phyloP scores from a whole-genome alignment of 2,113 vertebrate genomes.

The Leptodactylus fuscus region DNA sequence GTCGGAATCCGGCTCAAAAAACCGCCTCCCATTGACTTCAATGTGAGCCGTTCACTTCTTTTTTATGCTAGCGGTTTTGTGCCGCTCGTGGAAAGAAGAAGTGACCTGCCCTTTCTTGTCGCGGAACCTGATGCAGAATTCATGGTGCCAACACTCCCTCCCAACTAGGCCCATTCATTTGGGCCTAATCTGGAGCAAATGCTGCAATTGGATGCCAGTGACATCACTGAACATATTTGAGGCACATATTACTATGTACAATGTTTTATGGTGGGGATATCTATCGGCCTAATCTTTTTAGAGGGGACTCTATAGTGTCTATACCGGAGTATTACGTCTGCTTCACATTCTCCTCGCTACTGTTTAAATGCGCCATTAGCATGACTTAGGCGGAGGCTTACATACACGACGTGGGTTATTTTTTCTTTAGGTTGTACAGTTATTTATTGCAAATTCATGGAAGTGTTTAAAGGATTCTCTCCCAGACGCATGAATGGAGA shows the following conservation, averaged over 20 bases:
- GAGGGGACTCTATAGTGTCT: not conserved
- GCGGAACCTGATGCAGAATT: too few relatives aligned
- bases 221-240: not conserved
- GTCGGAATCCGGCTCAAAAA: too few relatives aligned
- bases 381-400: not conserved
- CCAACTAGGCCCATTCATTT: too few relatives aligned
- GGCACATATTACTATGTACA: not conserved
- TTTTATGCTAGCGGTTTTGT: too few relatives aligned
- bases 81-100: too few relatives aligned
- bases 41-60: too few relatives aligned
- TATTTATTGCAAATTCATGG: constrained; percentile 23
- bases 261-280: not conserved
- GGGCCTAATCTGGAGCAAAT: not conserved
- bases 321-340: not conserved
- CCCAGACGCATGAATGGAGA: not conserved
- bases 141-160: too few relatives aligned
- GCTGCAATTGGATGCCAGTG: not conserved
- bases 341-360: constrained; percentile 23
- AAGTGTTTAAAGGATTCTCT: constrained; percentile 31
- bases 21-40: too few relatives aligned
- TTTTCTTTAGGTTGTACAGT: not conserved
- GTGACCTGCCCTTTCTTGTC: too few relatives aligned
- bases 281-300: not conserved
- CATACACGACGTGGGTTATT: not conserved
- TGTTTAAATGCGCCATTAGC: constrained; percentile 20